Conservation (phyloP, 2,888 invertebrate genomes). For the Phyto melanocephala region DNA sequence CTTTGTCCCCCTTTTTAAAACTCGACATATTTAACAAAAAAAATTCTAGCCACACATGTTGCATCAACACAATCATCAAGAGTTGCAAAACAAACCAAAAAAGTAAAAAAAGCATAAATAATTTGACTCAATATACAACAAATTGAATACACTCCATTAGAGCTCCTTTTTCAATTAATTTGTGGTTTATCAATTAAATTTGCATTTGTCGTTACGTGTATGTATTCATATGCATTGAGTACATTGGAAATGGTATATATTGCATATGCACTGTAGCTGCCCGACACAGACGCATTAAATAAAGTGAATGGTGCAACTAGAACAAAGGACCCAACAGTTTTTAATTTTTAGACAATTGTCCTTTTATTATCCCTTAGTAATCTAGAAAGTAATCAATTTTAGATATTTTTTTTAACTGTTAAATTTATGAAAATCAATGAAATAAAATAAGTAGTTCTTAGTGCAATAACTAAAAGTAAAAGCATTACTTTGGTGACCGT, state of each 20-base stretch:
- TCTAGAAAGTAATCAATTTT: too few relatives aligned
- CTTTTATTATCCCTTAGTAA: too few relatives aligned
- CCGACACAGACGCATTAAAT: background rate
- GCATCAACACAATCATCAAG: conserved; percentile 32
- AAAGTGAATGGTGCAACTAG: too few relatives aligned
- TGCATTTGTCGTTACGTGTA: conserved; percentile 65
- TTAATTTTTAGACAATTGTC: too few relatives aligned
- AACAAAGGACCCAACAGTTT: too few relatives aligned
- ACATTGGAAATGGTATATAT: background rate
- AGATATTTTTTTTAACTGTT: too few relatives aligned
- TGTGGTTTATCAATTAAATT: conserved; percentile 79
- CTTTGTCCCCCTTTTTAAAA: too few relatives aligned
- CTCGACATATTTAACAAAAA: background rate
- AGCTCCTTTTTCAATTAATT: conserved; percentile 75
- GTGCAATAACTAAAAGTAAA: too few relatives aligned
- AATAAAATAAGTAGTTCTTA: too few relatives aligned
- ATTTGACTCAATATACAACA: conserved; percentile 59
- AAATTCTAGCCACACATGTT: conserved; percentile 53
- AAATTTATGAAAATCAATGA: too few relatives aligned
- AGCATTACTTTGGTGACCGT: too few relatives aligned
- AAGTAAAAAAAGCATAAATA: conserved; percentile 30
- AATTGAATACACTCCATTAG: conserved; percentile 64
- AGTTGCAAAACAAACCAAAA: conserved; percentile 5
- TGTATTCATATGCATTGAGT: conserved; percentile 11
- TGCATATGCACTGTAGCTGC: background rate